phyloP scores from a whole-genome alignment of 1,140 invertebrate species.

The Acromyrmex echinatior region DNA sequence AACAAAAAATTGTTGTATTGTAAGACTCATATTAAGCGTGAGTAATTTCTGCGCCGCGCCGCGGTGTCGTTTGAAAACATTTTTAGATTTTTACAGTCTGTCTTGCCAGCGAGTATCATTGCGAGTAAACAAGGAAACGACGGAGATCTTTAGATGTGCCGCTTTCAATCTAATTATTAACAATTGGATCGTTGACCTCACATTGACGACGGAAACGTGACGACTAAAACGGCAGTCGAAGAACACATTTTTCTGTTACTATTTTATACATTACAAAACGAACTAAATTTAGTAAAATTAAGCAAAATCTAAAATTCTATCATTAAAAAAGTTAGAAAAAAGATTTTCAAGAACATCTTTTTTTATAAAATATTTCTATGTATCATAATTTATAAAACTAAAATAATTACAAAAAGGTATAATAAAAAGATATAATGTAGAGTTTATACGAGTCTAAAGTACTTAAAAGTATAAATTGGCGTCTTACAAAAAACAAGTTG shows the following conservation, averaged over 20 bases:
- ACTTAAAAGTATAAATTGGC: slow-evolving; percentile 7
- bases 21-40: slow-evolving; percentile 22
- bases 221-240: neutral
- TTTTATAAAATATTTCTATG: neutral
- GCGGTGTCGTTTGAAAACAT: neutral
- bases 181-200: slow-evolving; percentile 30
- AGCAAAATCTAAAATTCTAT: neutral
- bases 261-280: neutral
- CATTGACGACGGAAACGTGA: neutral
- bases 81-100: neutral
- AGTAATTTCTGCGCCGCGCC: neutral
- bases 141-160: neutral
- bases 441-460: neutral
- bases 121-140: slow-evolving; percentile 29
- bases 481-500: neutral
- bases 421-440: neutral
- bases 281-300: neutral
- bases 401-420: neutral
- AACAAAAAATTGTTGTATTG: slow-evolving; percentile 24
- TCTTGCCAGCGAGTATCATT: slow-evolving; percentile 1
- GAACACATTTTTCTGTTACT: neutral
- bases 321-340: neutral
- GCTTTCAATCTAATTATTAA: slow-evolving; percentile 43
- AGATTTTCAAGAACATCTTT: neutral
- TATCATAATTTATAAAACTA: neutral